Percentiles rank a stretch among this genome's conserved stretches.
These are phyloP conservation scores for Ursus arctos DNA, from an alignment of 2,113 vertebrate genomes.

Conservation along the genomic window DNA sequence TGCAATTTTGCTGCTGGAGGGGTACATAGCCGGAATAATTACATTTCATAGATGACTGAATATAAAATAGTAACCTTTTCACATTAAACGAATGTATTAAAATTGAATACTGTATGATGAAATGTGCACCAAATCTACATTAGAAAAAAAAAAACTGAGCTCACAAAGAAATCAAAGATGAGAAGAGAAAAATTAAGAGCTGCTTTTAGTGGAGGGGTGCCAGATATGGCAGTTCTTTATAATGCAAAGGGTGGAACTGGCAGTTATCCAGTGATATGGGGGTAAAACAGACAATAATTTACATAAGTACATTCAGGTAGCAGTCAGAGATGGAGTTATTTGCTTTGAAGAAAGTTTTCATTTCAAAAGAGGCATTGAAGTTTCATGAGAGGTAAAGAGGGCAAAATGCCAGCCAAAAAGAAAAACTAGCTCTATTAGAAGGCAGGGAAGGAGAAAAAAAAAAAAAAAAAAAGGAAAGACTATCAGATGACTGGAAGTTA, in stretches of 20 bases:
- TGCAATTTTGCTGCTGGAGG: conserved; percentile 49
- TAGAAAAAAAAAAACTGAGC: conserved; percentile 3
- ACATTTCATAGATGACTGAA: conserved; percentile 67
- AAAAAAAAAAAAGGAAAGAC: too few relatives aligned
- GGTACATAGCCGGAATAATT: conserved; percentile 66
- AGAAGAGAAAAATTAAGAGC: background rate
- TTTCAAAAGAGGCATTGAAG: background rate
- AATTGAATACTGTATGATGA: background rate
- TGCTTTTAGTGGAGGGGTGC: background rate
- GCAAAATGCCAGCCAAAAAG: background rate
- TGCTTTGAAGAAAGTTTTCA: conserved; percentile 18
- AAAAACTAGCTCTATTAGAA: background rate
- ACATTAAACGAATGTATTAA: conserved; percentile 55
- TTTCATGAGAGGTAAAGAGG: background rate
- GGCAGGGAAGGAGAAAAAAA: rapidly evolving
- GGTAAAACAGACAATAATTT: background rate
- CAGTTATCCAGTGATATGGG: background rate
- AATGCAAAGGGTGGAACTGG: too few relatives aligned
- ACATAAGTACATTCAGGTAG: background rate
- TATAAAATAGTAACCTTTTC: conserved; percentile 70
- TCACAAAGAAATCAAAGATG: background rate
- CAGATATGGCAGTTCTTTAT: background rate
- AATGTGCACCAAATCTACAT: conserved; percentile 16
- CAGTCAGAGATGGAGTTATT: background rate
- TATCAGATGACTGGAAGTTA: background rate